Base-by-base conservation (phyloP, 2,888 invertebrate genomes). In the Plagodis pulveraria region DNA sequence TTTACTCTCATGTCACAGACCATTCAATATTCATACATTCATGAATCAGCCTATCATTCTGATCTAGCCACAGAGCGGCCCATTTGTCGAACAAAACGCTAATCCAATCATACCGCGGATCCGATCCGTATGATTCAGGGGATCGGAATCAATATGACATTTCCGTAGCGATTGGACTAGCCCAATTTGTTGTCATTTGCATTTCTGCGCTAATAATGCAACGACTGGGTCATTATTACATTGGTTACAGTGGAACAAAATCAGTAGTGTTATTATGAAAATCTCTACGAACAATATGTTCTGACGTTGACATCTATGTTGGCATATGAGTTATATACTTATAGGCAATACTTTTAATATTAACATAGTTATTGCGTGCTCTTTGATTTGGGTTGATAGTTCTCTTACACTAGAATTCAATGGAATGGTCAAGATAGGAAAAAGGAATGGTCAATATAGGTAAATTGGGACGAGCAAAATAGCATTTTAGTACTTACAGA, bases 151-250 rank as follows among this genome's bases (percentile, higher is more conserved):
- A 62, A 53, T 58, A 66, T 70, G 70, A 72, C 71, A 66, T 67
- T 69, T 69, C 58, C 42, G 59, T 60, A 56, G 65, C 70, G 63
- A 70, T 76, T 69, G 67, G 67, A 72, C 70, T 71, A 63, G 63
- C 54, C 59, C 74, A 72, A 77, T 74, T 77, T 70, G 57, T 60
- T 55, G 56, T 68, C 69, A 74, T 76, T 74, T 76, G 69, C 72
- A 70, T 77, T 67, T 66, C 66, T 70, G 66, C 64, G 65, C 62
- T 53, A 62, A 66, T 77, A 75, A 75, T 71, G 45, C 6, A 22
- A 33, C 9, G 38, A 36, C 5, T 44, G 10, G 38, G 38, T 8
- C 9, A 2, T 5, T 38, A 6, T n/a, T n/a, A n/a, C n/a, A n/a
- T n/a, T n/a, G n/a, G n/a, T n/a, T 38, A 38, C 38, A 38, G 38